Conservation (phyloP, 2,113 vertebrate species). For the Martes martes region DNA sequence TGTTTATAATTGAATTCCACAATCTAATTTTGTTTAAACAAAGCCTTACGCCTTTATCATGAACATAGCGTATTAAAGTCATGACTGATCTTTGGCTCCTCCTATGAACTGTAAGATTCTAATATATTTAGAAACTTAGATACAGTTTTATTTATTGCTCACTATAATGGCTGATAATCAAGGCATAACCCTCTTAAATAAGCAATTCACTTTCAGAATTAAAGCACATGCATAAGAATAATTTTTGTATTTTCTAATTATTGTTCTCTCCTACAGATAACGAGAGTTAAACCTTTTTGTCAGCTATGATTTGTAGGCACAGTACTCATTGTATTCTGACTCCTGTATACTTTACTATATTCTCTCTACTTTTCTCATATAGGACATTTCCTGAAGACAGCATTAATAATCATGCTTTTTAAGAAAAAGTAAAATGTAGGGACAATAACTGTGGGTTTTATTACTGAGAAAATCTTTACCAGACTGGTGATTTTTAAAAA, state of each 20-base stretch:
- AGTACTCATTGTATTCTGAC: background rate
- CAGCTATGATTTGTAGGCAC: background rate
- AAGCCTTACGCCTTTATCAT: constrained; percentile 7
- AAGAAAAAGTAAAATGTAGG: background rate
- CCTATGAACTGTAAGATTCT: background rate
- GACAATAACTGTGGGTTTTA: constrained; percentile 31
- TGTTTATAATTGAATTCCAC: constrained; percentile 21
- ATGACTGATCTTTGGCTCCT: background rate
- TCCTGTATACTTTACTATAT: background rate
- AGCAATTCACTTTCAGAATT: constrained; percentile 32
- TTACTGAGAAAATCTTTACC: constrained; percentile 12
- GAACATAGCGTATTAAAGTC: background rate
- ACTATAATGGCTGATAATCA: background rate
- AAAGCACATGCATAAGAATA: background rate
- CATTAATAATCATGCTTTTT: constrained; percentile 34
- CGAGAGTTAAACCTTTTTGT: background rate
- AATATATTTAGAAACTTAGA: background rate
- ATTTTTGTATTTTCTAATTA: background rate
- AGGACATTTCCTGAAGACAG: background rate
- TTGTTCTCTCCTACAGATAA: background rate
- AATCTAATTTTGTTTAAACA: constrained; percentile 43
- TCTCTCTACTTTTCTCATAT: background rate
- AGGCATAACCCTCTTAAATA: background rate
- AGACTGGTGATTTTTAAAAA: constrained; percentile 22
- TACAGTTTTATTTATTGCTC: constrained; percentile 1